Percentiles rank a stretch among this genome's conserved stretches.
Evolutionary conservation across 1,140 invertebrate genomes (phyloP).

Genomic region (Aphis gossypii): DNA sequence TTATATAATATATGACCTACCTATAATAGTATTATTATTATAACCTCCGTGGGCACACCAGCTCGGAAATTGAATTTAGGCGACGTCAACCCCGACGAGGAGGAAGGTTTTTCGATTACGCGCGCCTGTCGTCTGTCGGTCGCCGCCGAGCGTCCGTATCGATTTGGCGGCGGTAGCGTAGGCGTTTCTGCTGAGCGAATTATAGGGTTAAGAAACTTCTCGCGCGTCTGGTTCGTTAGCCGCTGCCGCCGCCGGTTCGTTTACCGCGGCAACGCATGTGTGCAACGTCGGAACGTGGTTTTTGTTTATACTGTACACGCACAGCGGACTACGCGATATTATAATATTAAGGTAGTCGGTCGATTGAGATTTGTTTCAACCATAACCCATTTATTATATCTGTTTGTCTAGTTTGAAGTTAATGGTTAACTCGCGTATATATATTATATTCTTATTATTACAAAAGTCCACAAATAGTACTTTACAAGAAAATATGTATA

Average conservation of each 20-base stretch:
- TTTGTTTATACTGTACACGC: background rate
- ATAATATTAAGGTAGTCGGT: background rate
- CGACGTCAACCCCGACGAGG: slow-evolving; percentile 5
- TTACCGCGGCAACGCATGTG: background rate
- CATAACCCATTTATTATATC: background rate
- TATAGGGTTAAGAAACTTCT: slow-evolving; percentile 48
- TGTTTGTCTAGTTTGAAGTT: background rate
- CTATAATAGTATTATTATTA: background rate
- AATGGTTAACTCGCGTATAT: background rate
- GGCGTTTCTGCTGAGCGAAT: slow-evolving; percentile 45
- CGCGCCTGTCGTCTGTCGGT: background rate
- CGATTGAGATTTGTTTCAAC: background rate
- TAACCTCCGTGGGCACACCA: background rate
- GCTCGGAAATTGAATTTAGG: slow-evolving; percentile 43
- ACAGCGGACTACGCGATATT: background rate
- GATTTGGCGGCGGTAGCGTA: slow-evolving; percentile 38
- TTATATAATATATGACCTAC: background rate
- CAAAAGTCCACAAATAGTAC: background rate
- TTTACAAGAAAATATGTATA: background rate
- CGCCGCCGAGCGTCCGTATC: slow-evolving; percentile 31
- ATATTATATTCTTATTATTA: background rate
- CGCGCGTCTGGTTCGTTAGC: slow-evolving; percentile 36
- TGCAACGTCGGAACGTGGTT: background rate
- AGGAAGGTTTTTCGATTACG: slow-evolving; percentile 47
- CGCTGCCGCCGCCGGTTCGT: background rate